Percentiles rank a stretch among this genome's conserved stretches.
Conservation (phyloP, 2,888 invertebrate species). For the Micropterix aruncella region DNA sequence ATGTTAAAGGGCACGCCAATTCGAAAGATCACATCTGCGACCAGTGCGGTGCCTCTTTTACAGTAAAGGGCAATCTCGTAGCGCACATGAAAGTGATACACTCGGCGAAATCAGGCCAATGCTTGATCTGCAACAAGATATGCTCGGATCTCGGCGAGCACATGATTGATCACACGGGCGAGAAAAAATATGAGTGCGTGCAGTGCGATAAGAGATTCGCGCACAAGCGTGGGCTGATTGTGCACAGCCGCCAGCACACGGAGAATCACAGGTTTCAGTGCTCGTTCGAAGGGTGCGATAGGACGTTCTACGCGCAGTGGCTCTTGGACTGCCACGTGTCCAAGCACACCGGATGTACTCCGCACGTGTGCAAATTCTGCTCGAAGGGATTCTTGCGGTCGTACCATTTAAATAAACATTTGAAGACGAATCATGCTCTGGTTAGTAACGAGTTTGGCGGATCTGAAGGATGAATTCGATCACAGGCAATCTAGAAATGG, state of each 20-base stretch:
- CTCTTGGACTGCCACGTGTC: background rate
- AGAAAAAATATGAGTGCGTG: conserved; percentile 7
- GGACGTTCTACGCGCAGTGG: background rate
- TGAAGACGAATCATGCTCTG: background rate
- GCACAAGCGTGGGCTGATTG: conserved; percentile 7
- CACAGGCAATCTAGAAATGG: no score
- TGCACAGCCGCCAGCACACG: conserved; percentile 3
- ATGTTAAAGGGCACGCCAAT: conserved; percentile 8
- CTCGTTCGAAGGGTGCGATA: background rate
- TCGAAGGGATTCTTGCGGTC: background rate
- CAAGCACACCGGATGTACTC: background rate
- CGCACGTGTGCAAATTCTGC: background rate
- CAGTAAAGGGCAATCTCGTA: conserved; percentile 7
- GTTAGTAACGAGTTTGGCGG: no score
- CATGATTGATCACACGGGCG: conserved; percentile 9
- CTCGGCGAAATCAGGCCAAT: conserved; percentile 8
- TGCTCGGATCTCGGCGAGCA: conserved; percentile 8
- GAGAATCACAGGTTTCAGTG: background rate
- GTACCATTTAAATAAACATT: background rate
- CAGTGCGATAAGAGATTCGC: conserved; percentile 7
- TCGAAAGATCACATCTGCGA: conserved; percentile 9
- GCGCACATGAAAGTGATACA: conserved; percentile 8
- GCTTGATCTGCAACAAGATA: conserved; percentile 6
- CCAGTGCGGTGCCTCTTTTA: conserved; percentile 7
- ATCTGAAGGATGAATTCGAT: no score